Conservation (phyloP, 2,888 invertebrate genomes). For the Onchidella celtica region DNA sequence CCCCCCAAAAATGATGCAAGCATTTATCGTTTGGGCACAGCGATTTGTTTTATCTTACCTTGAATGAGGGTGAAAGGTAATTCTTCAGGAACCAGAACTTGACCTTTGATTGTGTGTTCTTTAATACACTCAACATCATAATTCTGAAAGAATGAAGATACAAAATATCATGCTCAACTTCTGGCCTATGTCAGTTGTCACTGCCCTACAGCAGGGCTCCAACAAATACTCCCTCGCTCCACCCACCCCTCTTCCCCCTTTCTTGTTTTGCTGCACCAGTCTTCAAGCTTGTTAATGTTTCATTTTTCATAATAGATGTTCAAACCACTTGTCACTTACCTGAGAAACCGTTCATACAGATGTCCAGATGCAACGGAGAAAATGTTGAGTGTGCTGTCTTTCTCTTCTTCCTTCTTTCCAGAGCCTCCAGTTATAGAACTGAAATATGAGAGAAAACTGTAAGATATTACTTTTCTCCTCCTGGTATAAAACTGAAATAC, state of each 20-base stretch:
- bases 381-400: constrained; percentile 85
- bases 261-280: no score
- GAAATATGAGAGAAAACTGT: constrained; percentile 27
- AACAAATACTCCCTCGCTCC: no score
- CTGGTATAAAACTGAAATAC: no score
- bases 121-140: constrained; percentile 98
- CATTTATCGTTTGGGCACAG: no score
- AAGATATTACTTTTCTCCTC: no score
- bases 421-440: constrained; percentile 40
- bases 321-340: constrained; percentile 73
- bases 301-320: no score
- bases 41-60: no score
- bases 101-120: constrained; percentile 94
- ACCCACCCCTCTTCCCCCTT: no score
- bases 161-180: neutral
- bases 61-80: constrained; percentile 96
- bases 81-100: constrained; percentile 99
- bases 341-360: constrained; percentile 95
- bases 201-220: no score
- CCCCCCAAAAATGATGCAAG: no score
- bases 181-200: no score
- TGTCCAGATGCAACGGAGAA: constrained; percentile 99
- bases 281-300: no score
- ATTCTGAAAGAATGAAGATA: constrained; percentile 84
- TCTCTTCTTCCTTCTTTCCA: constrained; percentile 62